A percentile compares a stretch with the other conserved stretches of the same genome.
Evolutionary conservation across 1,140 invertebrate species (phyloP).

Genomic region (Stenopsyche tienmushanensis): DNA sequence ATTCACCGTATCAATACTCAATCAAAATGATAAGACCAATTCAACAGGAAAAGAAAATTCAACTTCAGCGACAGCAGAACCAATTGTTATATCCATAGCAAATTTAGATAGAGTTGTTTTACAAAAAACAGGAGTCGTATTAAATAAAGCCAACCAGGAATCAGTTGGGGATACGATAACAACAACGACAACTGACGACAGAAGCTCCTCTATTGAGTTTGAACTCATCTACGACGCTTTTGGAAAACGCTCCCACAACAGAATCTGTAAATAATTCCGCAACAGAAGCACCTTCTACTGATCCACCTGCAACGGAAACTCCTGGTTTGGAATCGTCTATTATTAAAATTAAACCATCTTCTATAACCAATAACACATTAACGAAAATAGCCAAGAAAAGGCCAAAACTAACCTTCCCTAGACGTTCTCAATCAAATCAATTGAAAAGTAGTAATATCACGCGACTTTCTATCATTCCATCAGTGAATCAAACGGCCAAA

Average conservation of each 20-base stretch:
- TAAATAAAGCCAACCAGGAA: conserved; percentile 41
- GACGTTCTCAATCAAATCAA: conserved; percentile 47
- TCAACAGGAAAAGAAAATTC: conserved; percentile 28
- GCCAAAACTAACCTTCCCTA: conserved; percentile 50
- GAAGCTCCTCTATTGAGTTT: conserved; percentile 43
- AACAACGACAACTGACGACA: conserved; percentile 44
- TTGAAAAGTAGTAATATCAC: conserved; percentile 45
- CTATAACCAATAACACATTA: conserved; percentile 40
- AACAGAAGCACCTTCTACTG: conserved; percentile 24
- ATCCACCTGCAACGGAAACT: conserved; percentile 24
- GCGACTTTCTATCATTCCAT: conserved; percentile 24
- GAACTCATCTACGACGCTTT: too few relatives aligned
- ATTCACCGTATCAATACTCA: conserved; percentile 46
- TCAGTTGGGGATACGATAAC: conserved; percentile 24
- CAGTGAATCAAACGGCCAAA: conserved; percentile 10
- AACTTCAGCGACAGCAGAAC: conserved; percentile 44
- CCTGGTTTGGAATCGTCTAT: conserved; percentile 13
- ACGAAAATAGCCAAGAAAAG: conserved; percentile 47
- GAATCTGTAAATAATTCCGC: conserved; percentile 32
- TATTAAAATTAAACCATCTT: conserved; percentile 23
- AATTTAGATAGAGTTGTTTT: conserved; percentile 49
- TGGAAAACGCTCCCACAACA: too few relatives aligned
- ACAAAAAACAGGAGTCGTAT: conserved; percentile 44
- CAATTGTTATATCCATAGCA: conserved; percentile 47
- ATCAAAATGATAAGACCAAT: conserved; percentile 38